These are phyloP conservation scores for Eptesicus fuscus DNA, from an alignment of 2,113 vertebrate species.

Conservation along the genomic window DNA sequence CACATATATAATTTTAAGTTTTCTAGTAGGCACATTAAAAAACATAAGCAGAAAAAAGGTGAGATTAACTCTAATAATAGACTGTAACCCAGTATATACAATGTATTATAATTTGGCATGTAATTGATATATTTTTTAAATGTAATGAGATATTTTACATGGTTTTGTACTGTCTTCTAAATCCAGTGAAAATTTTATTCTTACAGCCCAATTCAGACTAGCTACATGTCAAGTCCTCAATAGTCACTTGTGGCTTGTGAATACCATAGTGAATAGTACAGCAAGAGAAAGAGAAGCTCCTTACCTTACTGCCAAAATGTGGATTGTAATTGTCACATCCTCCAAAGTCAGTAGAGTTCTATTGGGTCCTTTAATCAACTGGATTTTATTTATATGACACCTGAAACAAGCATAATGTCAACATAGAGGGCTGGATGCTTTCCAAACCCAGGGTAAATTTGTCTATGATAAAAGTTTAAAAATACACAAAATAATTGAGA, in stretches of 20 bases:
- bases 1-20: background rate
- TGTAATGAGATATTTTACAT: background rate
- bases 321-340: slow-evolving; percentile 90
- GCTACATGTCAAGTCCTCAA: background rate
- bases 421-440: background rate
- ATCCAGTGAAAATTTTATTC: slow-evolving; percentile 4
- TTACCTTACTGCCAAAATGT: slow-evolving; percentile 89
- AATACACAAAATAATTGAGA: background rate
- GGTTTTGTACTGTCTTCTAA: slow-evolving; percentile 1
- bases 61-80: background rate
- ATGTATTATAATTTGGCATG: background rate
- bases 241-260: background rate
- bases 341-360: slow-evolving; percentile 89
- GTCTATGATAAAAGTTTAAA: background rate
- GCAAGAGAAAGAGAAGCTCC: background rate
- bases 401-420: slow-evolving; percentile 77
- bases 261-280: background rate
- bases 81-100: background rate
- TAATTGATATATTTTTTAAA: background rate
- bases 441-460: background rate
- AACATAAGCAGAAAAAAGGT: background rate
- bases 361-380: slow-evolving; percentile 90
- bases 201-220: background rate
- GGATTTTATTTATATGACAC: slow-evolving; percentile 87
- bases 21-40: slow-evolving; percentile 22